Evolutionary conservation across 1,140 invertebrate genomes (phyloP), one percentile per base, ranked within the genome.

Genomic region (Aphelenchoides avenae): DNA sequence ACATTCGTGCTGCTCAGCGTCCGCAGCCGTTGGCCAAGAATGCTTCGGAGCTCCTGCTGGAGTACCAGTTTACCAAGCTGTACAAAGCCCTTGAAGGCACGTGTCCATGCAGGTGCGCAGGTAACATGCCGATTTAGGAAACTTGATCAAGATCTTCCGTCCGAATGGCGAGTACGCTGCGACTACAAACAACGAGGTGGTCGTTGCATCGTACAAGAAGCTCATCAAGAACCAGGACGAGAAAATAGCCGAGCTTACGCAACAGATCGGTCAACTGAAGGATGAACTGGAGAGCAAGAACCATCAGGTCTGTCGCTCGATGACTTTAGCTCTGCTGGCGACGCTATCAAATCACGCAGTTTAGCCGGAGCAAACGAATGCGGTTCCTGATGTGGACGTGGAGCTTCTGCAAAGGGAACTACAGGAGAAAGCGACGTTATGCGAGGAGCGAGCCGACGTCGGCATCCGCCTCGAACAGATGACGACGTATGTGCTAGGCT

Each of bases 1-100:
- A 96, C 79, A 88, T 87, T 29, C 84, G 85, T 74, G 89, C 92
- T 27, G 84, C 88, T 1, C 95, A 96, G 79, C 89, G 90, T 76
- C 91, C 93, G 1, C 89, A 96, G 77, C 83, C 89, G 3, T 82
- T 84, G 31, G 86, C 85, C 11, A 87, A 86, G 75, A 79, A 85
- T 59, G 80, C 88, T 5, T 80, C 80, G 9, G 89, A 95, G 63
- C 81, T 96, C 18, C 80, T 94, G 24, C 83, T 97, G 47, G 94
- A 99, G 78, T 90, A 90, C 78, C 89, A 95, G 78, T 99, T 96
- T 20, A 59, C 65, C 15, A 71, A 73, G 43, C 33, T 76, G 3
- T 76, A 80, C 66, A 82, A 81, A 67, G 59, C 55, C 33, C 56
- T 80, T 55, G 81, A 82, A 77, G 78, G 80, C 80, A 22, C 13